Conservation (phyloP, 2,888 invertebrate species). For the Therioaphis trifolii region DNA sequence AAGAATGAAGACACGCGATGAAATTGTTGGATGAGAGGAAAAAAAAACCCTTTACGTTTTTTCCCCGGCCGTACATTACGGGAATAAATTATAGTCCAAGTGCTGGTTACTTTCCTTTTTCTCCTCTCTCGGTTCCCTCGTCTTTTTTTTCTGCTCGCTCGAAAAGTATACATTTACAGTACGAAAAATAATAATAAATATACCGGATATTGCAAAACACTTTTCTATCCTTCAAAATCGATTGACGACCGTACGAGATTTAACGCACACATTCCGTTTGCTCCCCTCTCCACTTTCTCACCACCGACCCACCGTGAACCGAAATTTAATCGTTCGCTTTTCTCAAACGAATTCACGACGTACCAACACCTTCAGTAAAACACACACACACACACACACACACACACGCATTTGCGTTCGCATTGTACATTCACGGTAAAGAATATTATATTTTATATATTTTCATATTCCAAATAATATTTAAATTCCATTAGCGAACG, state of each 20-base stretch:
- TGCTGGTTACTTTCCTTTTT: not conserved
- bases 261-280: not conserved
- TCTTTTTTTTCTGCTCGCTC: not conserved
- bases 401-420: too few relatives aligned
- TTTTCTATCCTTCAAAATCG: not conserved
- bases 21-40: not conserved
- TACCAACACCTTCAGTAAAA: not conserved
- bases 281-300: too few relatives aligned
- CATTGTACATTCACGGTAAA: not conserved
- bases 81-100: not conserved
- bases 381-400: not conserved
- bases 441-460: not conserved
- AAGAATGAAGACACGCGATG: not conserved
- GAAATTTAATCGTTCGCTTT: not conserved
- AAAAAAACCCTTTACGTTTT: not conserved
- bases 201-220: not conserved
- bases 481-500: conserved; percentile 29
- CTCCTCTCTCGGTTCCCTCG: not conserved
- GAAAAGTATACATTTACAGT: not conserved
- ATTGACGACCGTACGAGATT: not conserved
- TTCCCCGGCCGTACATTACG: not conserved
- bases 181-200: not conserved
- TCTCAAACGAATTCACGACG: not conserved
- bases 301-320: not conserved
- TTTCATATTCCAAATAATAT: conserved; percentile 28